A percentile compares a stretch with the other conserved stretches of the same genome.
phyloP scores from a whole-genome alignment of 2,113 vertebrate species.

The Hylia prasina region DNA sequence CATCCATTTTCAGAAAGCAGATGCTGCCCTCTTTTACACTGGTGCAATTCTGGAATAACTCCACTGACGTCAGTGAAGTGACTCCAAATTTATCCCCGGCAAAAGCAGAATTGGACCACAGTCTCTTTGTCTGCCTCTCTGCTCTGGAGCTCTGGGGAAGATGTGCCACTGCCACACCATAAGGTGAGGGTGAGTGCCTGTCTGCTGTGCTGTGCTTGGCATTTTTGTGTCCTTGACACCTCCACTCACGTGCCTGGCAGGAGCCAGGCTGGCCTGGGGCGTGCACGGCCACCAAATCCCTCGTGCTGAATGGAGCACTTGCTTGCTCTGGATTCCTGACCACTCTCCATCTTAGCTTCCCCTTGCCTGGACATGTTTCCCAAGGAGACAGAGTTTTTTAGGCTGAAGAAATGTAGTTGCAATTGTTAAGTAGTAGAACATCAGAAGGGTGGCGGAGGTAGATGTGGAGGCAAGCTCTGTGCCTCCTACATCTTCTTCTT shows the following conservation, averaged over 20 bases:
- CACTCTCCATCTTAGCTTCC: neutral
- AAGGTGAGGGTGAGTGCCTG: neutral
- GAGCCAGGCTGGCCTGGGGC: neutral
- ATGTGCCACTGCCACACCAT: neutral
- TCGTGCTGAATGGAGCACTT: neutral
- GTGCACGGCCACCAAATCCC: neutral
- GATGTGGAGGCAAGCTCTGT: neutral
- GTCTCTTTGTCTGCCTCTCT: neutral
- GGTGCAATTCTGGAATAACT: conserved; percentile 47
- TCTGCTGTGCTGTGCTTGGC: neutral
- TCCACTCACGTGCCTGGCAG: neutral
- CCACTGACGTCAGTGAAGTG: conserved; percentile 49
- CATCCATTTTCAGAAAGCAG: conserved; percentile 72
- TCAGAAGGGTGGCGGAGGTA: neutral
- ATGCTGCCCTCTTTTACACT: conserved; percentile 49
- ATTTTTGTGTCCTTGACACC: neutral
- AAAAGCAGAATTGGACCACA: conserved; percentile 18
- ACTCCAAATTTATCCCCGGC: conserved; percentile 42
- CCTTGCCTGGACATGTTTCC: neutral
- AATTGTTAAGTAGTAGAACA: neutral
- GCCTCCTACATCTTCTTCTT: neutral
- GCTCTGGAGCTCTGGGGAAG: neutral
- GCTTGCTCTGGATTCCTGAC: neutral
- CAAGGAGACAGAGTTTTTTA: neutral
- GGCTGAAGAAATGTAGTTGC: neutral